Evolutionary conservation across 2,888 invertebrate genomes (phyloP).

Genomic region (Metallyticus violacea): DNA sequence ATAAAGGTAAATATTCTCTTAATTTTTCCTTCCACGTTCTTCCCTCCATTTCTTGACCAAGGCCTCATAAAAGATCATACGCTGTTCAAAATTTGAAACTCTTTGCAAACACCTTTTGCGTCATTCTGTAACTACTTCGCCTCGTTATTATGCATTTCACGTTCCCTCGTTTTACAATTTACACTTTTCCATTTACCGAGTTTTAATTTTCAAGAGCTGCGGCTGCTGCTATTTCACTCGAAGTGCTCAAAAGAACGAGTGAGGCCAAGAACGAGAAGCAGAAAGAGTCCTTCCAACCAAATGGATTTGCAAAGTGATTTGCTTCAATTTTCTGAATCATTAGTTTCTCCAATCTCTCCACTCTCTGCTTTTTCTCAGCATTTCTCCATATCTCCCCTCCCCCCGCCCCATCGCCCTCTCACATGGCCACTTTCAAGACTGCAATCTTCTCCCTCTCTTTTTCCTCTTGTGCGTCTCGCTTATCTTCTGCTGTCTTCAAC

Average conservation of each 20-base stretch:
- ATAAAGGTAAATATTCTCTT: no score
- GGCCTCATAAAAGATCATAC: no score
- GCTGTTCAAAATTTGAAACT: no score
- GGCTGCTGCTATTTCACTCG: neutral
- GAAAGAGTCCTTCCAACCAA: conserved; percentile 11
- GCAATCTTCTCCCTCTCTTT: no score
- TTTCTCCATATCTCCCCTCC: neutral
- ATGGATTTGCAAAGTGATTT: conserved; percentile 18
- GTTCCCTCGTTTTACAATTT: neutral
- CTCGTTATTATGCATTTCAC: neutral
- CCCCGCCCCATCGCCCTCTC: neutral
- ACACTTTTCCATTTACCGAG: conserved; percentile 11
- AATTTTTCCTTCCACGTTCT: no score
- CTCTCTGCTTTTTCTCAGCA: neutral
- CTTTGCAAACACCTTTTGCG: no score
- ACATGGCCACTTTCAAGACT: neutral
- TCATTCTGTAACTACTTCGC: neutral
- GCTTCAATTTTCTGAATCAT: conserved; percentile 19
- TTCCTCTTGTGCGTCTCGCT: neutral
- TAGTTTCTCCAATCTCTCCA: conserved; percentile 9
- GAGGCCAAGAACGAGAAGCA: neutral
- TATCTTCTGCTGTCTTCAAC: neutral
- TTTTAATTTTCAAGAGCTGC: neutral
- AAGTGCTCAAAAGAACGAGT: neutral
- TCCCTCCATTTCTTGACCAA: no score